These are phyloP conservation scores for Dendrophyllia cribrosa DNA, from an alignment of 64 coral and sea anemone species.

Conservation along the genomic window DNA sequence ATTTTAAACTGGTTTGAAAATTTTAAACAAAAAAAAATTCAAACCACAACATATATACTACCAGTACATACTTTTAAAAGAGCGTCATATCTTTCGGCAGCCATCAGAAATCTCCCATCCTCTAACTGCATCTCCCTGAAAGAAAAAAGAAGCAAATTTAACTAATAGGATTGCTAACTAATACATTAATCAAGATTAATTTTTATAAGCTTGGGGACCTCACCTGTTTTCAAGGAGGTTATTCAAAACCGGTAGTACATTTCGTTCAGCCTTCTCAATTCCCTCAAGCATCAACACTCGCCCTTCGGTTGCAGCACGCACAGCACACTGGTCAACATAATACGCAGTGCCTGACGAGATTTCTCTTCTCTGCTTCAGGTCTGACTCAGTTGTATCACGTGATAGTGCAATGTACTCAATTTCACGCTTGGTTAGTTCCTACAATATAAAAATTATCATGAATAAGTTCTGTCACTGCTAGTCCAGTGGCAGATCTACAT, in stretches of 20 bases:
- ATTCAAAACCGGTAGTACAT: conserved; percentile 97
- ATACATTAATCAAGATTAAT: background rate
- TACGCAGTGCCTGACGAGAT: conserved; percentile 82
- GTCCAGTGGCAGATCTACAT: no score
- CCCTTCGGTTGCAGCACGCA: conserved; percentile 87
- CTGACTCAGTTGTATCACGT: conserved; percentile 97
- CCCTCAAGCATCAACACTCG: conserved; percentile 93
- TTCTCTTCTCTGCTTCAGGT: conserved; percentile 97
- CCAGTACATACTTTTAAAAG: conserved; percentile 80
- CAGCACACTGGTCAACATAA: conserved; percentile 98
- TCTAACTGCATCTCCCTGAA: conserved; percentile 98
- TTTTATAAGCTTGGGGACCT: background rate
- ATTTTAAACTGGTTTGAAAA: no score
- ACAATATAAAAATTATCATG: background rate
- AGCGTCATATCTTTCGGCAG: conserved; percentile 94
- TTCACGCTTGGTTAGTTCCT: conserved; percentile 96
- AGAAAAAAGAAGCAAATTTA: background rate
- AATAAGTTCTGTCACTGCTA: background rate
- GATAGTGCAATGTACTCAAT: conserved; percentile 93
- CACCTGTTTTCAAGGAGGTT: conserved; percentile 98
- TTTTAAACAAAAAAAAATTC: no score
- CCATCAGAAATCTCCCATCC: conserved; percentile 97
- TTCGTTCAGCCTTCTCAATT: conserved; percentile 97
- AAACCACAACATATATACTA: no score
- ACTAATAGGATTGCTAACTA: background rate